Base-by-base conservation (phyloP, 2,113 vertebrate species). In the Labeo rohita region DNA sequence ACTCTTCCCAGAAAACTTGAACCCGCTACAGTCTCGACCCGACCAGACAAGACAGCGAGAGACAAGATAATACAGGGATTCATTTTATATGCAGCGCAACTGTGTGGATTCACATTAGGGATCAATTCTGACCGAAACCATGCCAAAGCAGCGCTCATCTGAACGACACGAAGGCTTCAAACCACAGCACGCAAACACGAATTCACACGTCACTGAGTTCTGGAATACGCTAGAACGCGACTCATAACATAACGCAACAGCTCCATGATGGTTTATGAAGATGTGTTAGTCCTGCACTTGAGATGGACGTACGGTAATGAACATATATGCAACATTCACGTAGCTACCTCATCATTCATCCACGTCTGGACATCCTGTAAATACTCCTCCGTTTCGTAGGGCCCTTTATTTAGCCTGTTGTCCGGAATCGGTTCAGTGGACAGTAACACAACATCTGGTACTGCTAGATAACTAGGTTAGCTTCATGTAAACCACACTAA, bases 91-190 rank as follows among this genome's bases (percentile, higher is more conserved):
- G 93, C 92, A 91, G 89, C 88, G 91, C 61, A 88, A 84, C 54
- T 12, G 85, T 88, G 89, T 90, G 88, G 75, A 74, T 65, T 84
- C 74, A 77, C 91, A 92, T 84, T 89, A 89, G 92, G 93, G 93
- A 93, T 94, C 92, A 93, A 89, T 94, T 93, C 93, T 93, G 94
- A 93, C 92, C 91, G 88, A 91, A 92, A 86, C 87, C 93, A 91
- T 94, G 93, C 87, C 56, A 63, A 45, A 63, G 56, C 45, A 80
- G 21, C 0, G 39, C 59, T 18, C 43, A 23, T 65, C 39, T 80
- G 21, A 45, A 65, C 23, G 3, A 7, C 56, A 59, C 18, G n/a
- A 4, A 13, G 6, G n/a, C 3, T 45, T 45, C 77, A 61, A 8
- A 23, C 47, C 16, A 52, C 47, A 28, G 8, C 36, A 39, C 5